Percentiles rank a stretch among this genome's conserved stretches.
Conservation (phyloP, 2,888 invertebrate genomes). For the Acronicta aceris region DNA sequence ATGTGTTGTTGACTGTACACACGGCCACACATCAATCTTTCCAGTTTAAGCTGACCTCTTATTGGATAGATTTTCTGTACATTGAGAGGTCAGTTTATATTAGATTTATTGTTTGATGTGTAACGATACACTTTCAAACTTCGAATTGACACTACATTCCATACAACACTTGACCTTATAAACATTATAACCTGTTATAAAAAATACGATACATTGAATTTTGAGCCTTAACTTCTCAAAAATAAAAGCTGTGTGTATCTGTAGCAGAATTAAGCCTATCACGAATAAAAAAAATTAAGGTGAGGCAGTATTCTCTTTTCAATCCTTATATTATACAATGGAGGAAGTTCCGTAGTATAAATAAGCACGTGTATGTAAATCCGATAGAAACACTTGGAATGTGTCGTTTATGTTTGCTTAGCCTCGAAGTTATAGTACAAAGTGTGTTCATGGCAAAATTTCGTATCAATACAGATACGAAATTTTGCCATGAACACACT, state of each 20-base stretch:
- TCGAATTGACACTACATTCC: conserved; percentile 37
- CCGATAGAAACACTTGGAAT: conserved; percentile 38
- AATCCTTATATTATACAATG: conserved; percentile 32
- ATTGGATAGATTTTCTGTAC: too few species aligned
- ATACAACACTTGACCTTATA: conserved; percentile 50
- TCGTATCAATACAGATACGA: too few species aligned
- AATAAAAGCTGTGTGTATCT: conserved; percentile 2
- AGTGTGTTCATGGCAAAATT: too few species aligned
- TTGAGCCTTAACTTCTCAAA: conserved; percentile 12
- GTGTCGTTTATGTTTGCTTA: conserved; percentile 33
- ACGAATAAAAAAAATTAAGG: too few species aligned
- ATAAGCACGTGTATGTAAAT: conserved; percentile 44
- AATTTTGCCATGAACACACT: conserved; percentile 2
- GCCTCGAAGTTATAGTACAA: conserved; percentile 35
- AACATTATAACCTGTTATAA: conserved; percentile 18
- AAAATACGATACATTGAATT: conserved; percentile 6
- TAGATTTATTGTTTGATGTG: too few species aligned
- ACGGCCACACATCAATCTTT: too few species aligned
- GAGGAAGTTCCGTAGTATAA: conserved; percentile 43
- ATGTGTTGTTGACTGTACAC: too few species aligned
- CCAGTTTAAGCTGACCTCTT: too few species aligned
- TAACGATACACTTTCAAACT: conserved; percentile 21
- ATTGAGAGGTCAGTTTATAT: not conserved
- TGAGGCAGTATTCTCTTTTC: conserved; percentile 12
- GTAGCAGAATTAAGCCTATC: too few species aligned